phyloP scores from a whole-genome alignment of 2,113 vertebrate genomes.

The Galeopterus variegatus region DNA sequence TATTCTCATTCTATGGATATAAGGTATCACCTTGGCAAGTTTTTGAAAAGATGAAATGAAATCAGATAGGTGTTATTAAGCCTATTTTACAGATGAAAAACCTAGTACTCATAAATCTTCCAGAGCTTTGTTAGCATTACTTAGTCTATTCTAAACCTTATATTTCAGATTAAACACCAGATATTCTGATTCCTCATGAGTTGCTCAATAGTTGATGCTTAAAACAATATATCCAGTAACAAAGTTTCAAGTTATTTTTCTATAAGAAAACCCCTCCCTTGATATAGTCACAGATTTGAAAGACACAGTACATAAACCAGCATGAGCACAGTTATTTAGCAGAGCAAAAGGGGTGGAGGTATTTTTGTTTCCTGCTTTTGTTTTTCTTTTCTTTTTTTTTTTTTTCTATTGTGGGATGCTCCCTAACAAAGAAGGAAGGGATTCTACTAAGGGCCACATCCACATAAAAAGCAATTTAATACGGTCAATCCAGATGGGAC shows the following conservation, averaged over 20 bases:
- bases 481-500: slow-evolving; percentile 62
- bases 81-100: not conserved
- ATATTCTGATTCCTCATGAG: not conserved
- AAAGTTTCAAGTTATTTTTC: not conserved
- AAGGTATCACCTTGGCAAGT: not conserved
- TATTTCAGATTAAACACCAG: not conserved
- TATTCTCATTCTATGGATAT: not conserved
- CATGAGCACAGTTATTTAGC: accelerated
- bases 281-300: not conserved
- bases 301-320: accelerated
- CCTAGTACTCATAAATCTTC: not conserved
- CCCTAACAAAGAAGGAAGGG: not conserved
- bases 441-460: not conserved
- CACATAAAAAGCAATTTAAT: slow-evolving; percentile 27
- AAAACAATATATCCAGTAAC: no score
- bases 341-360: not conserved
- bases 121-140: not conserved
- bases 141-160: not conserved
- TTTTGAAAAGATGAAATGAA: not conserved
- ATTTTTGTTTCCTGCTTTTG: not conserved
- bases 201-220: not conserved
- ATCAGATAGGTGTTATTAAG: not conserved
- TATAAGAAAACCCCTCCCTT: not conserved
- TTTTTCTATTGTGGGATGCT: not conserved
- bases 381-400: not conserved